Base-by-base conservation (phyloP, 2,113 vertebrate genomes). In the Chaetops frenatus region DNA sequence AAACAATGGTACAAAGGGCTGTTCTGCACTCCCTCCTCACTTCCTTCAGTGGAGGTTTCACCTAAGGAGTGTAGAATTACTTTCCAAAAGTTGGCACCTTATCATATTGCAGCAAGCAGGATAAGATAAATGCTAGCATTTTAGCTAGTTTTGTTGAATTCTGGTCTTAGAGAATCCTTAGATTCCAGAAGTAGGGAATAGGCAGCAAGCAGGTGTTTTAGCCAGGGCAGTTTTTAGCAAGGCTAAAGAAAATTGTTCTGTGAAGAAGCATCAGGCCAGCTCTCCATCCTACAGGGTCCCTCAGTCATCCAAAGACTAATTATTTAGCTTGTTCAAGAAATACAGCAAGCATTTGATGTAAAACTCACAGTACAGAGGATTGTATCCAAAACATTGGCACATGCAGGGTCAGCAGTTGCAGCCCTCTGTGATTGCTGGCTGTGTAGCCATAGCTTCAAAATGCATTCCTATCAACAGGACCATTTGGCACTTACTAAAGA, bases 21-120 rank as follows among this genome's bases (percentile, higher is more conserved):
- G 90, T 88, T 83, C 88, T 84, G 69, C 79, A 67, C 76, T 84
- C 51, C 72, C 27, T 50, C 4, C 65, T 86, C 40, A 9, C 48
- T n/a, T 27, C 40, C 19, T 69, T 56, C 79, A 35, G 24, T 40
- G 69, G 78, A 71, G 17, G 23, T 71, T 61, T 80, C 7, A 12
- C 67, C 40, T 11, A 44, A 88, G 93, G 86, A 93, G n/a, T 57
- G 82, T 51, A 61, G 81, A 86, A 90, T 84, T 74, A 78, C 64
- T 87, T 94, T 88, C 85, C 79, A 78, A 45, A 93, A 91, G 72
- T 88, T 87, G 94, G 93, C 95, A 95, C 94, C 91, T 92, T 95
- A 88, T 85, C 78, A 44, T 53, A 86, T 76, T 72, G 70, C 85
- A 93, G 73, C 73, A 78, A 54, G 57, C 64, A 5, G 66, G 95